These are phyloP conservation scores for Polydrusus tereticollis DNA, from an alignment of 2,888 invertebrate genomes.

Conservation along the genomic window DNA sequence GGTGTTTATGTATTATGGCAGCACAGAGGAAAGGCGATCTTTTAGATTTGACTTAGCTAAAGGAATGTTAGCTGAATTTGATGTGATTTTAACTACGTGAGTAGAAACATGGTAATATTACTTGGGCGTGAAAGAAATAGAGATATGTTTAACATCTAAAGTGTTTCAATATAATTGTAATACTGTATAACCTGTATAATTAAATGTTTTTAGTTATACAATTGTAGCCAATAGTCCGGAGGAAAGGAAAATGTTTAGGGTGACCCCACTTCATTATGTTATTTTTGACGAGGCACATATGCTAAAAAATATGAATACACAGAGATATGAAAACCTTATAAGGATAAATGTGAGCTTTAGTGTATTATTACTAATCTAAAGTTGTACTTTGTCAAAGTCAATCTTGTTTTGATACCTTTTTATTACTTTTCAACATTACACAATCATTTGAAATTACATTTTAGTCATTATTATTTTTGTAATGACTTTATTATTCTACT, in stretches of 20 bases:
- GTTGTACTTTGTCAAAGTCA: no score
- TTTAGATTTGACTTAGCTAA: constrained; percentile 83
- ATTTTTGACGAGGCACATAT: constrained; percentile 98
- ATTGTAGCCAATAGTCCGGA: constrained; percentile 90
- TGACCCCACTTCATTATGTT: constrained; percentile 90
- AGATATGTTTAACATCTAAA: neutral
- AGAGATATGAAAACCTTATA: constrained; percentile 89
- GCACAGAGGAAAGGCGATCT: constrained; percentile 84
- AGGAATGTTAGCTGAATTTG: constrained; percentile 79
- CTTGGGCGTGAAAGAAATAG: neutral
- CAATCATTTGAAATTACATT: no score
- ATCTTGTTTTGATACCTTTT: no score
- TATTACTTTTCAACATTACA: no score
- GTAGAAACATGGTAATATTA: constrained; percentile 58
- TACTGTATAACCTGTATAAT: neutral
- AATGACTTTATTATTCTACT: no score
- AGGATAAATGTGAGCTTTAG: constrained; percentile 74
- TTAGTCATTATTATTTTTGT: no score
- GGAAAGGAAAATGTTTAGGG: constrained; percentile 91
- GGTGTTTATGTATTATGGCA: constrained; percentile 91
- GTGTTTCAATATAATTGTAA: neutral
- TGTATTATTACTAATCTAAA: no score
- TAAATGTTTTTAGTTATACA: constrained; percentile 69
- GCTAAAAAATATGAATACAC: constrained; percentile 97
- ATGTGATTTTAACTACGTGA: constrained; percentile 92